Percentiles rank a stretch among this genome's conserved stretches.
These are phyloP conservation scores for Neosalanx taihuensis DNA, from an alignment of 2,797 vertebrate genomes.

Conservation along the genomic window DNA sequence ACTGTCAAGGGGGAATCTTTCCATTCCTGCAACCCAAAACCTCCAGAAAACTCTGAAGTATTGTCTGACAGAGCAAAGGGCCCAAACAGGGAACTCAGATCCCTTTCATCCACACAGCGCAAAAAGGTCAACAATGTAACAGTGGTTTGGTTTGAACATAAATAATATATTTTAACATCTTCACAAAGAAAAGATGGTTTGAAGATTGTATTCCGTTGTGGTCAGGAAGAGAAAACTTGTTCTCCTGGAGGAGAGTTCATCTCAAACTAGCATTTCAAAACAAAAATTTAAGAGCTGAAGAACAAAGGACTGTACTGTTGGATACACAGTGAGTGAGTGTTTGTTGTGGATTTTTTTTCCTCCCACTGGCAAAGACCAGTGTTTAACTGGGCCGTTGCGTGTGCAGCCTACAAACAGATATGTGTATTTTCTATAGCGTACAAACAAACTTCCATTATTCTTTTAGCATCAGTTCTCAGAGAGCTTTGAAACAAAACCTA, in stretches of 20 bases:
- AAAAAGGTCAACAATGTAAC: conserved; percentile 42
- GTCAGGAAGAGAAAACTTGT: conserved; percentile 33
- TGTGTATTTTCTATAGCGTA: too few species aligned
- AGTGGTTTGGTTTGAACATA: conserved; percentile 34
- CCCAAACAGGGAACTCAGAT: conserved; percentile 42
- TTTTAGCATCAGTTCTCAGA: neutral
- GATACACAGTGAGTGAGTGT: conserved; percentile 18
- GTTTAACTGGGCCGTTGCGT: conserved; percentile 9
- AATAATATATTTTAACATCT: conserved; percentile 39
- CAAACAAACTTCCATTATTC: too few species aligned
- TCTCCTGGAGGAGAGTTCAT: conserved; percentile 42
- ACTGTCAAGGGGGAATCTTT: conserved; percentile 25
- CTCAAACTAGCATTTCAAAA: conserved; percentile 48
- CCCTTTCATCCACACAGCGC: conserved; percentile 47
- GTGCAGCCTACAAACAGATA: too few species aligned
- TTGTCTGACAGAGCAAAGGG: conserved; percentile 22
- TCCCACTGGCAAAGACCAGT: conserved; percentile 30
- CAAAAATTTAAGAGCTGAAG: conserved; percentile 28
- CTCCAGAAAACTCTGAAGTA: conserved; percentile 22
- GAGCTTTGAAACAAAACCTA: conserved; percentile 6
- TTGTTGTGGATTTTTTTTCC: conserved; percentile 26
- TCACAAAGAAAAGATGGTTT: conserved; percentile 39
- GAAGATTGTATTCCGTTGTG: conserved; percentile 41
- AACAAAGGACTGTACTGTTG: conserved; percentile 51
- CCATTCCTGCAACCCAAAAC: conserved; percentile 33